A percentile compares a stretch with the other conserved stretches of the same genome.
These are phyloP conservation scores for Dryadula phaetusa DNA, from an alignment of 2,888 invertebrate genomes.

Conservation along the genomic window DNA sequence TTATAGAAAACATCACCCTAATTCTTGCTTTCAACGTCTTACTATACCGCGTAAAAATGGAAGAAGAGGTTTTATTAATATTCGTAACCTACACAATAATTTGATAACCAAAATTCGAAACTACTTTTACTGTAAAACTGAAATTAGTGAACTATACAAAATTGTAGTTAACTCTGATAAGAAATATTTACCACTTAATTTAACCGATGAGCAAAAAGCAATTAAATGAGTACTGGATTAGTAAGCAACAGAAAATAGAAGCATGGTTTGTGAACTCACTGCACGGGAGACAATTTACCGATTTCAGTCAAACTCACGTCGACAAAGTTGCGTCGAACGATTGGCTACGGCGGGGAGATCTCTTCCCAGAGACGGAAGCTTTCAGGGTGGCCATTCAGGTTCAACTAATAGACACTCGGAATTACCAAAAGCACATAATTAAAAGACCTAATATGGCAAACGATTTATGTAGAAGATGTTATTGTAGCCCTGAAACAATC, in stretches of 20 bases:
- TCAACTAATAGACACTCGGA: neutral
- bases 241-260: neutral
- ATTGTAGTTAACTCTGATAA: too few relatives aligned
- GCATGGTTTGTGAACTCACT: neutral
- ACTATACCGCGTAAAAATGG: too few relatives aligned
- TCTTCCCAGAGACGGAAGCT: slow-evolving; percentile 1
- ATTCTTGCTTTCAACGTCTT: too few relatives aligned
- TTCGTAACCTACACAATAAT: too few relatives aligned
- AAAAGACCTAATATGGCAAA: neutral
- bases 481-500: neutral
- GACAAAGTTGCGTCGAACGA: neutral
- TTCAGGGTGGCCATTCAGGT: too few relatives aligned
- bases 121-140: too few relatives aligned
- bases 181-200: too few relatives aligned
- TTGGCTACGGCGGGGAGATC: neutral
- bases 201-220: slow-evolving; percentile 44
- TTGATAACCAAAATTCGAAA: too few relatives aligned
- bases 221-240: neutral
- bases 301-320: too few relatives aligned
- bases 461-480: slow-evolving; percentile 1
- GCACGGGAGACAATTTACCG: neutral
- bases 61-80: too few relatives aligned
- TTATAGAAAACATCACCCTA: too few relatives aligned
- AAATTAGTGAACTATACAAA: too few relatives aligned
- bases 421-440: neutral